A percentile compares a stretch with the other conserved stretches of the same genome.
Conservation (phyloP, 2,113 vertebrate species). For the Camelus dromedarius region DNA sequence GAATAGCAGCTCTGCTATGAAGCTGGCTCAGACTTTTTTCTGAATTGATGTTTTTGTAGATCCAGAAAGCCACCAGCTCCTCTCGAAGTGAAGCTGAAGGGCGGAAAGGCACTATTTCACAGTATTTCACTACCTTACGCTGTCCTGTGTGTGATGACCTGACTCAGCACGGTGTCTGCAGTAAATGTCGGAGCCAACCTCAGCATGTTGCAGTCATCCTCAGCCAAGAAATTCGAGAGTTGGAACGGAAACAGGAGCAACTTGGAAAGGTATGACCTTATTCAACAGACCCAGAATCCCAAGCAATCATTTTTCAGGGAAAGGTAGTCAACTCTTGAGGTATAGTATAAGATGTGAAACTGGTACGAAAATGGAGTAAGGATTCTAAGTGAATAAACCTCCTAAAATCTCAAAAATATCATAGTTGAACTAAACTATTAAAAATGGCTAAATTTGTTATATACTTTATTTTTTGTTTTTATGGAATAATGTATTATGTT, state of each 20-base stretch:
- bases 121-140: constrained; percentile 98
- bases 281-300: background rate
- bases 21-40: constrained; percentile 4
- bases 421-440: constrained; percentile 16
- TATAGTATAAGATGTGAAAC: background rate
- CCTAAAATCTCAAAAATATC: background rate
- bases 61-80: constrained; percentile 92
- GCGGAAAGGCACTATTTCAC: constrained; percentile 97
- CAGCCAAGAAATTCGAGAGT: constrained; percentile 93
- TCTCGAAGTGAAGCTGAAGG: constrained; percentile 87
- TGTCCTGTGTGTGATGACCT: constrained; percentile 97
- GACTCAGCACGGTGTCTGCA: constrained; percentile 96
- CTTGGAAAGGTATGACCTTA: constrained; percentile 92
- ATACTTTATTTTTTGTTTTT: constrained; percentile 8
- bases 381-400: background rate
- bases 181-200: constrained; percentile 93
- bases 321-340: background rate
- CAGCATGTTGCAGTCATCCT: constrained; percentile 95
- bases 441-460: constrained; percentile 33
- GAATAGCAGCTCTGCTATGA: background rate
- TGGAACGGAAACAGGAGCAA: constrained; percentile 95
- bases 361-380: background rate
- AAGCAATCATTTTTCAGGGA: background rate
- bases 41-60: constrained; percentile 84
- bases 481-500: background rate